Base-by-base conservation (phyloP, 2,888 invertebrate genomes). In the Lithophane ornitopus region DNA sequence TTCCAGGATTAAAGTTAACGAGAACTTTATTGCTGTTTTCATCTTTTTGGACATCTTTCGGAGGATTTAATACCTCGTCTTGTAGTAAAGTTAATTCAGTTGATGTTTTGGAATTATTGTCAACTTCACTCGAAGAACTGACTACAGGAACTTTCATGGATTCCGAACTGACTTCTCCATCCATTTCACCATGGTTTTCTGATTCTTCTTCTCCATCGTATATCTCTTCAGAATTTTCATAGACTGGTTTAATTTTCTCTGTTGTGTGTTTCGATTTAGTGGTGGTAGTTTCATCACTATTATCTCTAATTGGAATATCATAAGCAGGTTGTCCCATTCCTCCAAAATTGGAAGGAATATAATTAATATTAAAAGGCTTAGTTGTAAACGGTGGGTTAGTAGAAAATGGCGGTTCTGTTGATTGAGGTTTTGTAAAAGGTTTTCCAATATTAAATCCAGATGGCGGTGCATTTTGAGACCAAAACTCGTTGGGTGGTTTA, bases 81-180 rank as follows among this genome's bases (percentile, higher is more conserved):
- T 92, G 88, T 28, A 92, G 84, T 70, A 93, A 84, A 49, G 90
- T 91, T 34, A 93, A 72, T 71, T 93, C 92, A 52, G 92, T 92
- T 52, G 92, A 91, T 70, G 90, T 83, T 84, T 90, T 90, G 4
- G 85, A 72, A 70, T 65, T 76, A 49, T 71, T 88, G 65, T 91
- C 87, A 59, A 86, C 78, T 88, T 95, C 94, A 81, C 89, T 91
- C n/a, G 96, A 95, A 54, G 94, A 87, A 82, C 94, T 95, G 2
- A 97, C 91, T 41, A 96, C 93, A 16, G 96, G 96, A 49, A 96
- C 88, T 91, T 96, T 96, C 92, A 95, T 94, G 2, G 96, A 96
- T 88, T 96, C 97, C 66, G 93, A 94, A 87, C 96, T 95, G 2
- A 96, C 90, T 92, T 96, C 96, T 74, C 95, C 95, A 68, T 96